Base-by-base conservation (phyloP, 2,888 invertebrate genomes). In the Drosophila peninsularis region DNA sequence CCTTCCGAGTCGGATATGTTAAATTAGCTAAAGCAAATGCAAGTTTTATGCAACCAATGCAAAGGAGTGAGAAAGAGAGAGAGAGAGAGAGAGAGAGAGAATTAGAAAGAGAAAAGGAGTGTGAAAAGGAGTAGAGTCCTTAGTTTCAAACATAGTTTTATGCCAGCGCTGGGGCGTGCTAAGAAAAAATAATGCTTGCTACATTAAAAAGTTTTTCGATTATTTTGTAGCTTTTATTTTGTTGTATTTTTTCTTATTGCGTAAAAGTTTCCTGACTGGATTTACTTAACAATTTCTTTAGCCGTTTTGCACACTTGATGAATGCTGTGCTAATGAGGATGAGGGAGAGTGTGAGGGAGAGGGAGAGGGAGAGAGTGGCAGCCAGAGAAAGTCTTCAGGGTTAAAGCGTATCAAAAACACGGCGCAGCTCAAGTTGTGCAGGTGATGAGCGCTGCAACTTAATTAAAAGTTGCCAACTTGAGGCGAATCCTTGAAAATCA, bases 141-240 rank as follows among this genome's bases (percentile, higher is more conserved):
- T 19, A n/a, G 47, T 19, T 34, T 39, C 37, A 62, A 49, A 57
- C 62, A 75, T 68, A 75, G 60, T 72, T 82, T 61, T 53, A 36
- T 34, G 55, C 24, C 32, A 56, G 39, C n/a, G 19, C 24, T 27
- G 11, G 50, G 24, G 24, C 27, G 14, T 39, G 44, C n/a, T 10
- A 30, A n/a, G 24, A 24, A 45, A 14, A 27, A 44, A 64, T 62
- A 63, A 62, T 34, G 55, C 55, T 60, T 62, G 50, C 60, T 69
- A 64, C 68, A 78, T 73, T 69, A 55, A 65, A 80, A 81, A 83
- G 54, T 81, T 81, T 83, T 83, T 81, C 81, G 75, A 81, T 81
- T 81, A 83, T 83, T 66, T 76, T 79, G 73, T 64, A 52, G 65
- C 45, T 63, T 56, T 42, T 68, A 65, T 52, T 52, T 36, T 63